Conservation (phyloP, 2,113 vertebrate species). For the Zosterops lateralis region DNA sequence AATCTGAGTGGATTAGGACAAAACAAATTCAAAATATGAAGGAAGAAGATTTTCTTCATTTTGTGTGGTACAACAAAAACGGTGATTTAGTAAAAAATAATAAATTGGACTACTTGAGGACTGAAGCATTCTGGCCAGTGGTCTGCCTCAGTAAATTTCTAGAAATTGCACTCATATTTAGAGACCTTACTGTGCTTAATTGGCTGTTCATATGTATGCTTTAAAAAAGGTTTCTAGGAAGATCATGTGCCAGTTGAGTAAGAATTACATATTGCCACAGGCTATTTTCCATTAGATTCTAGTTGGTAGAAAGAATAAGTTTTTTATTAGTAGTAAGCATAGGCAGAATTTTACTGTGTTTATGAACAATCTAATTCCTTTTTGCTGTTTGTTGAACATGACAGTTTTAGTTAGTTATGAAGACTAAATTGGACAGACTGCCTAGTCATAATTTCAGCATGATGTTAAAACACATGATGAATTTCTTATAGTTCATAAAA, state of each 20-base stretch:
- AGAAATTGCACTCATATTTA: background rate
- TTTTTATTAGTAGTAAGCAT: background rate
- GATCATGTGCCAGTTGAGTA: background rate
- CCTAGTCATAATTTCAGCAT: background rate
- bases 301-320: background rate
- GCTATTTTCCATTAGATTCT: background rate
- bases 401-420: background rate
- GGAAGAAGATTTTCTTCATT: background rate
- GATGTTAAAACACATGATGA: background rate
- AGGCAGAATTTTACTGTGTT: background rate
- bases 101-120: background rate
- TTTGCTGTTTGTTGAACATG: background rate
- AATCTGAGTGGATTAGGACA: background rate
- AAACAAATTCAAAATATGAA: background rate
- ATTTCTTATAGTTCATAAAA: background rate
- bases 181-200: background rate
- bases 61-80: background rate
- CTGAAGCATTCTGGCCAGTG: background rate
- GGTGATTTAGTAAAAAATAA: background rate
- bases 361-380: background rate
- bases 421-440: background rate
- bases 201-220: background rate
- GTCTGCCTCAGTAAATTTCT: constrained; percentile 2
- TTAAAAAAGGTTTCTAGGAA: background rate
- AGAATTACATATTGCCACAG: background rate